phyloP scores from a whole-genome alignment of 2,113 vertebrate genomes.

The Hypanus sabinus region DNA sequence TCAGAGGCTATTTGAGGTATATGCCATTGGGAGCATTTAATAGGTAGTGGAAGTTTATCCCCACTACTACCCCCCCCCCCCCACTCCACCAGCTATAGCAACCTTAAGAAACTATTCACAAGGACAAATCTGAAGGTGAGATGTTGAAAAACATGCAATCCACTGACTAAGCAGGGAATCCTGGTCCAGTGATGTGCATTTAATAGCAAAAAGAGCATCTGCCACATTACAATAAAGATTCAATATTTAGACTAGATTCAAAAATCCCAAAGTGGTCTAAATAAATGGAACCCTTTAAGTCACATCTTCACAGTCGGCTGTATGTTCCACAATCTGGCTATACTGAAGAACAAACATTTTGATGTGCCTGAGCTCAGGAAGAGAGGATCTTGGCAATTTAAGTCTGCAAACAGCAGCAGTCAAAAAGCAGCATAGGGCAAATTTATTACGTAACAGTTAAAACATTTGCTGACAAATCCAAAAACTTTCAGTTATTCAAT shows the following conservation, averaged over 20 bases:
- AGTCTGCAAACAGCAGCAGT: not conserved
- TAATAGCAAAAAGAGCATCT: not conserved
- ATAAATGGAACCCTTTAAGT: not conserved
- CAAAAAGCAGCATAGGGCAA: not conserved
- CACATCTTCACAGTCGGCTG: not conserved
- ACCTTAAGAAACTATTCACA: too few species aligned
- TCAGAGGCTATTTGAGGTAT: too few species aligned
- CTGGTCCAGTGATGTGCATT: not conserved
- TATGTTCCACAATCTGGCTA: conserved; percentile 27
- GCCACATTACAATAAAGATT: not conserved
- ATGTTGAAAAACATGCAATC: not conserved
- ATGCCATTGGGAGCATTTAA: too few species aligned
- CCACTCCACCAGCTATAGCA: too few species aligned
- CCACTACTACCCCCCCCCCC: too few species aligned
- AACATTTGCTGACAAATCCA: conserved; percentile 7
- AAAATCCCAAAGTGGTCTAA: not conserved
- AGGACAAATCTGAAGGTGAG: not conserved
- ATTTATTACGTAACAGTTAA: not conserved
- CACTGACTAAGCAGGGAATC: not conserved
- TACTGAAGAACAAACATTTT: conserved; percentile 30
- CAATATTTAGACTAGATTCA: not conserved
- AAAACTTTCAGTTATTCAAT: not conserved
- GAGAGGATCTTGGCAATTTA: not conserved
- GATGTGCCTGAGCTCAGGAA: conserved; percentile 26
- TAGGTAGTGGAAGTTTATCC: too few species aligned